Conservation (phyloP, 2,113 vertebrate species). For the Calyptomena viridis region DNA sequence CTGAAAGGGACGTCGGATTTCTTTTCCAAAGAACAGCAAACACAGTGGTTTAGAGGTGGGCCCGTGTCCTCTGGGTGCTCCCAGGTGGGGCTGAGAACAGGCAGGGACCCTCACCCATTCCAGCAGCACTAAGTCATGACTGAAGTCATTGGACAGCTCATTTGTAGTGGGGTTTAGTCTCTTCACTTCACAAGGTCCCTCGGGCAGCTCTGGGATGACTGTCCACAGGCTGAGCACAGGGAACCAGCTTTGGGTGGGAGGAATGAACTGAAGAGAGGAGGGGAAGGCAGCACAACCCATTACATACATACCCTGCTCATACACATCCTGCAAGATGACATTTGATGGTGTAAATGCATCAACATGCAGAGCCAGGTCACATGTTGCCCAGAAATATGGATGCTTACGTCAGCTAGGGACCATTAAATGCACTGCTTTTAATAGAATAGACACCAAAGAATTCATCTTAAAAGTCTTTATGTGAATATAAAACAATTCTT, state of each 20-base stretch:
- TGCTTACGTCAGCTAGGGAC: background rate
- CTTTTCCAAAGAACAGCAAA: background rate
- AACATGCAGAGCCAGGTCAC: background rate
- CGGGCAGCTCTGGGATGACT: background rate
- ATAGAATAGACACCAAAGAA: constrained; percentile 26
- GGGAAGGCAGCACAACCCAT: background rate
- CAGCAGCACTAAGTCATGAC: background rate
- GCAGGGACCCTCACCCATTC: background rate
- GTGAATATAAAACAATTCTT: constrained; percentile 68
- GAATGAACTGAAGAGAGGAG: background rate
- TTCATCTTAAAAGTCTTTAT: constrained; percentile 47
- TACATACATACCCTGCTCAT: background rate
- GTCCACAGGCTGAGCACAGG: background rate
- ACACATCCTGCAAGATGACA: rapidly evolving
- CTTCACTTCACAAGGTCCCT: background rate
- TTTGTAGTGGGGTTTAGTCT: background rate
- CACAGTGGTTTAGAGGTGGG: background rate
- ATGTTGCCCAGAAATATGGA: rapidly evolving
- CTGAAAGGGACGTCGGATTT: background rate
- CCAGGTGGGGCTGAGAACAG: background rate
- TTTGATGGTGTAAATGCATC: background rate
- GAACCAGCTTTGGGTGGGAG: background rate
- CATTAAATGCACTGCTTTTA: background rate
- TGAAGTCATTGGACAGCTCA: background rate
- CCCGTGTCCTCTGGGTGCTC: background rate